Conservation (phyloP, 2,888 invertebrate genomes). For the Stenurella melanura region DNA sequence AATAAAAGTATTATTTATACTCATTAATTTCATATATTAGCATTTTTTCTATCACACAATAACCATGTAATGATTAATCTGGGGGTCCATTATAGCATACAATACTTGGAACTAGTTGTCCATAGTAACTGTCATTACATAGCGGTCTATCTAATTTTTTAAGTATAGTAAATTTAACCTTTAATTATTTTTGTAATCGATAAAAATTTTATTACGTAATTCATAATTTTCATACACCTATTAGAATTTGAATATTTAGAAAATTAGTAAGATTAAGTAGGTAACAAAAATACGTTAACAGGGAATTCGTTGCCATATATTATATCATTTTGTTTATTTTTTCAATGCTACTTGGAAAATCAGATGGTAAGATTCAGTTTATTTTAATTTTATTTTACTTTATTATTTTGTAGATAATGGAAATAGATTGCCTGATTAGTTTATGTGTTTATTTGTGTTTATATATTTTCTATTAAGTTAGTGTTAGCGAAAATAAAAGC, state of each 20-base stretch:
- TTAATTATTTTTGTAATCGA: not conserved
- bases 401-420: conserved; percentile 51
- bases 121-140: conserved; percentile 6
- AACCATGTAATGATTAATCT: conserved; percentile 18
- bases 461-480: conserved; percentile 36
- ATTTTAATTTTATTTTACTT: conserved; percentile 53
- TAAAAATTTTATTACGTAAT: not conserved
- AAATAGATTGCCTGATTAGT: conserved; percentile 62
- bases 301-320: conserved; percentile 52
- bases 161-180: conserved; percentile 14
- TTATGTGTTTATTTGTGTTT: conserved; percentile 40
- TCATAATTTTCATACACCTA: not conserved
- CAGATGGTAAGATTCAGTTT: conserved; percentile 75
- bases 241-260: conserved; percentile 34
- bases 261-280: conserved; percentile 40
- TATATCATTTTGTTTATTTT: conserved; percentile 64
- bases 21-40: not conserved
- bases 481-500: conserved; percentile 32
- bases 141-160: conserved; percentile 34
- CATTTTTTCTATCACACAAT: not conserved
- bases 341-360: conserved; percentile 72
- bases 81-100: conserved; percentile 24
- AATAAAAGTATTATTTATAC: not conserved
- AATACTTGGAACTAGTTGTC: conserved; percentile 1
- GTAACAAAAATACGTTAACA: conserved; percentile 31